These are phyloP conservation scores for Brienomyrus brachyistius DNA, from an alignment of 2,113 vertebrate species.

Conservation along the genomic window DNA sequence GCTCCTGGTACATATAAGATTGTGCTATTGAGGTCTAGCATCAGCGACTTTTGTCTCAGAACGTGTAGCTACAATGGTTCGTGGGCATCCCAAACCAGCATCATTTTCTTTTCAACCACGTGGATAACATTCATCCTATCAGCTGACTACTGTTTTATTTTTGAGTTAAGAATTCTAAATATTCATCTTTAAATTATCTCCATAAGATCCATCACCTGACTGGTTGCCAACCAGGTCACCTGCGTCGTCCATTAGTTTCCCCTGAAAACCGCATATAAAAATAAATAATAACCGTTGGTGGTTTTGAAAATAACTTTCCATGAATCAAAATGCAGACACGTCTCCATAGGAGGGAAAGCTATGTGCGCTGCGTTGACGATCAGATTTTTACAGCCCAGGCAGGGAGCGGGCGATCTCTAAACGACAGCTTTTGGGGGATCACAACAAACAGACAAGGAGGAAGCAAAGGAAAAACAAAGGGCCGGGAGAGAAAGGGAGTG, in stretches of 20 bases:
- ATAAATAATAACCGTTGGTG: slow-evolving; percentile 3
- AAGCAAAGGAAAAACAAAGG: not conserved
- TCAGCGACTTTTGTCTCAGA: not conserved
- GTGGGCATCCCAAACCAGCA: not conserved
- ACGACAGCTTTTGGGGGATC: not conserved
- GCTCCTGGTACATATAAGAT: not conserved
- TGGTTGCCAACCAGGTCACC: not conserved
- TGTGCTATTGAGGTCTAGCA: not conserved
- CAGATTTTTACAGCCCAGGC: not conserved
- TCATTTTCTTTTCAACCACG: not conserved
- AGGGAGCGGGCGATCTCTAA: not conserved
- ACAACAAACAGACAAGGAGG: slow-evolving; percentile 11
- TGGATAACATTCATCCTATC: not conserved
- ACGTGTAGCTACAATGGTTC: not conserved
- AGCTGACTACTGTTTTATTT: not conserved
- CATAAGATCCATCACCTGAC: not conserved
- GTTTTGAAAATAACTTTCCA: not conserved
- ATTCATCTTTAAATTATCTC: not conserved
- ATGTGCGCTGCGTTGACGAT: not conserved
- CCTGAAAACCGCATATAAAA: not conserved
- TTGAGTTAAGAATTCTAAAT: not conserved
- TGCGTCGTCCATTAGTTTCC: not conserved
- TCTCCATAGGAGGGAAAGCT: not conserved
- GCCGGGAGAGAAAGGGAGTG: not conserved
- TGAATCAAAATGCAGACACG: not conserved